A percentile compares a stretch with the other conserved stretches of the same genome.
These are phyloP conservation scores for Chromobotia macracanthus DNA, from an alignment of 2,797 vertebrate species.

Conservation along the genomic window DNA sequence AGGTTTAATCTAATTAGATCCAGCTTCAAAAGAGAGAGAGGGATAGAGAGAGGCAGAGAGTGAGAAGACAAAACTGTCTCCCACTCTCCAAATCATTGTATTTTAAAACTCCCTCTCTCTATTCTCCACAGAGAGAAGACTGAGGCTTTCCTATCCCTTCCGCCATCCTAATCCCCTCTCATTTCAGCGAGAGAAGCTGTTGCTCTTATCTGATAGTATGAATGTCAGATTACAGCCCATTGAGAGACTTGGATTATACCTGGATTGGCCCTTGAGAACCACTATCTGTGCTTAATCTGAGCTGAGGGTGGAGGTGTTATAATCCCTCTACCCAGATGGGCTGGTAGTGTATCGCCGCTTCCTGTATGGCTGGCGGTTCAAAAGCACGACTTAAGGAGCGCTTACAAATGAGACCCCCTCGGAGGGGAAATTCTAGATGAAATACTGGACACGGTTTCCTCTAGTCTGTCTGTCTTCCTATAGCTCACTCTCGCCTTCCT, in stretches of 20 bases:
- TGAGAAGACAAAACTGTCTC: constrained; percentile 61
- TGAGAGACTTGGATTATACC: constrained; percentile 47
- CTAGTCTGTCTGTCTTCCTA: constrained; percentile 50
- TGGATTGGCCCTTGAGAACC: constrained; percentile 38
- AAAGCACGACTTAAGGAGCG: constrained; percentile 12
- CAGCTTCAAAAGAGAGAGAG: constrained; percentile 70
- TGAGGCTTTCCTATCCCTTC: constrained; percentile 30
- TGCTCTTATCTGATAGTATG: constrained; percentile 58
- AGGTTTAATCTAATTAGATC: constrained; percentile 80
- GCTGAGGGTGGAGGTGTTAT: constrained; percentile 51
- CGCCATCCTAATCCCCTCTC: constrained; percentile 59
- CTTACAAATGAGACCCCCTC: constrained; percentile 40
- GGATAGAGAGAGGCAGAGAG: constrained; percentile 58
- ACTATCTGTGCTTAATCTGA: constrained; percentile 58
- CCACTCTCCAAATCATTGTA: constrained; percentile 52
- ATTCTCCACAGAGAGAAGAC: constrained; percentile 30
- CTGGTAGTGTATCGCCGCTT: constrained; percentile 30
- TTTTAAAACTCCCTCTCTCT: constrained; percentile 49
- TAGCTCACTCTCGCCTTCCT: constrained; percentile 50
- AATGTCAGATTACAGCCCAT: constrained; percentile 59
- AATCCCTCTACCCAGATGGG: constrained; percentile 47
- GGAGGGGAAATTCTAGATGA: constrained; percentile 51
- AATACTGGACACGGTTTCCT: constrained; percentile 44
- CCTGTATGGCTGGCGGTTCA: constrained; percentile 39
- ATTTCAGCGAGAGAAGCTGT: constrained; percentile 47